A percentile compares a stretch with the other conserved stretches of the same genome.
Evolutionary conservation across 2,888 invertebrate genomes (phyloP).

Genomic region (Chydorus sphaericus): DNA sequence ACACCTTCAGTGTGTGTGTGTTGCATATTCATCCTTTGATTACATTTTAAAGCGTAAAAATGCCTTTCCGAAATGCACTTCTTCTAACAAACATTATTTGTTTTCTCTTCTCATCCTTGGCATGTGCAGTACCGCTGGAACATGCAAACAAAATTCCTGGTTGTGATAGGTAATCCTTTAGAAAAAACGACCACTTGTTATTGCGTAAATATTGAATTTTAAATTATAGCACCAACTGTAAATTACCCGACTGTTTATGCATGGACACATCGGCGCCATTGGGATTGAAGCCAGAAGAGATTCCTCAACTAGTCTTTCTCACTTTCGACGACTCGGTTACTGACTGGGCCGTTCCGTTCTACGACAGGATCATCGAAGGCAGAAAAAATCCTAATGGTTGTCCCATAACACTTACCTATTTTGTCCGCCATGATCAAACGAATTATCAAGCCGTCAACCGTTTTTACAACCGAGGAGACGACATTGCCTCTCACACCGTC

Average conservation of each 20-base stretch:
- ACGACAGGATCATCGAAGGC: slow-evolving; percentile 33
- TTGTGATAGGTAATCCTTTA: too few species aligned
- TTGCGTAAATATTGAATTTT: too few species aligned
- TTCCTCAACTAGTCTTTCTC: slow-evolving; percentile 43
- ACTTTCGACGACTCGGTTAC: slow-evolving; percentile 49
- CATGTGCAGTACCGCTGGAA: too few species aligned
- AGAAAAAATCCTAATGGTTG: slow-evolving; percentile 46
- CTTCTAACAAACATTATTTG: too few species aligned
- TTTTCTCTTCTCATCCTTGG: too few species aligned
- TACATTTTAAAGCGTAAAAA: too few species aligned
- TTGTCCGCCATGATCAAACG: slow-evolving; percentile 55
- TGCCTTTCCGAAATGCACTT: too few species aligned
- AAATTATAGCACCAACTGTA: not conserved
- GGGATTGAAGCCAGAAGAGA: not conserved
- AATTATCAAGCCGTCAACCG: slow-evolving; percentile 47
- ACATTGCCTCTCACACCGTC: slow-evolving; percentile 55
- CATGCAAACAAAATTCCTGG: too few species aligned
- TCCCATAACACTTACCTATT: slow-evolving; percentile 48
- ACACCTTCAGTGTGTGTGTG: too few species aligned
- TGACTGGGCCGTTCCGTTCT: slow-evolving; percentile 33
- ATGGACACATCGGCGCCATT: not conserved
- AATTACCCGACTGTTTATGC: not conserved
- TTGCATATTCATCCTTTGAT: too few species aligned
- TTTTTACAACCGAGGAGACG: slow-evolving; percentile 43
- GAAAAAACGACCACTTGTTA: too few species aligned